A percentile compares a stretch with the other conserved stretches of the same genome.
Evolutionary conservation across 2,888 invertebrate species (phyloP).

Genomic region (Nasonovia ribisnigri): DNA sequence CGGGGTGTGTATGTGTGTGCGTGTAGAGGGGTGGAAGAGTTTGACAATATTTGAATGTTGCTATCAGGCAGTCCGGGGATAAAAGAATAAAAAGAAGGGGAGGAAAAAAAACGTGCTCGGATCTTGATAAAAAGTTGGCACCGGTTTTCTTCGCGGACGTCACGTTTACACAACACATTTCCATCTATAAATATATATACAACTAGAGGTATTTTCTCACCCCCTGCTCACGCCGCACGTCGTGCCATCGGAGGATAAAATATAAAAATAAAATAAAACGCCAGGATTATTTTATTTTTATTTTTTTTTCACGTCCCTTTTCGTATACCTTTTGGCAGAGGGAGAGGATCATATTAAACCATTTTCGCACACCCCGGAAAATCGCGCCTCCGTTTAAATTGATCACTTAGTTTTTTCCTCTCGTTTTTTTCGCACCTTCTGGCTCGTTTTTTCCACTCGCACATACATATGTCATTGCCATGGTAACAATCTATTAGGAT

Average conservation of each 20-base stretch:
- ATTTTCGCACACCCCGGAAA: constrained; percentile 44
- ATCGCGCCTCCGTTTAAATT: constrained; percentile 43
- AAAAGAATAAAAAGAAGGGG: constrained; percentile 25
- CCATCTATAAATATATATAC: constrained; percentile 10
- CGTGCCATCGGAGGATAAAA: neutral
- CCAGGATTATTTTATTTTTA: constrained; percentile 50
- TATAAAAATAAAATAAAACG: constrained; percentile 53
- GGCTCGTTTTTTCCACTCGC: neutral
- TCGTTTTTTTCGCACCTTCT: neutral
- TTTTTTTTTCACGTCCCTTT: constrained; percentile 16
- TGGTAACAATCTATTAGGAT: constrained; percentile 54
- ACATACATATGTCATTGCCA: constrained; percentile 30
- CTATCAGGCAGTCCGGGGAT: constrained; percentile 35
- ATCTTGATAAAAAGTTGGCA: constrained; percentile 65
- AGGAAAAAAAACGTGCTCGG: constrained; percentile 51
- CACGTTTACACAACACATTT: constrained; percentile 59
- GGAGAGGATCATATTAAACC: constrained; percentile 58
- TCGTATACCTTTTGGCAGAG: constrained; percentile 52
- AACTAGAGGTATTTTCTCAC: constrained; percentile 41
- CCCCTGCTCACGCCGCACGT: neutral
- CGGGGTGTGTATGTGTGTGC: neutral
- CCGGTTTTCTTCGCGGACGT: constrained; percentile 61
- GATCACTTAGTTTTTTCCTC: constrained; percentile 34
- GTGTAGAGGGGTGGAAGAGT: neutral
- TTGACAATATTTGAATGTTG: constrained; percentile 57